phyloP scores from a whole-genome alignment of 2,888 invertebrate species.

The Platycnemis pennipes region DNA sequence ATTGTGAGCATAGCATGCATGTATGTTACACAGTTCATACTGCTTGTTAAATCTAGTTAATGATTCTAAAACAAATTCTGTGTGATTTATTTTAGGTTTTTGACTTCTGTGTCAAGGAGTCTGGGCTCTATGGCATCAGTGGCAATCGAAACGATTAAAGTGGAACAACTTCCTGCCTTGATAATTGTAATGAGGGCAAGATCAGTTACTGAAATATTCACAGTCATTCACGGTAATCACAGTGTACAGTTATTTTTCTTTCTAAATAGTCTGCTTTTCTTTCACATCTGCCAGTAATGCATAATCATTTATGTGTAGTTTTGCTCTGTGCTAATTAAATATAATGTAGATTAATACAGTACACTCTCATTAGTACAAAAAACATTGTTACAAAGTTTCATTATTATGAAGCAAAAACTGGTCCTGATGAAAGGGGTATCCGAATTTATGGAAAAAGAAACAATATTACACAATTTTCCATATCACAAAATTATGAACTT shows the following conservation, averaged over 20 bases:
- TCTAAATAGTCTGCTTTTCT: not conserved
- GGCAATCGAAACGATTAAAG: constrained; percentile 91
- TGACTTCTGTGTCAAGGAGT: constrained; percentile 87
- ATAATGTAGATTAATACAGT: too few species aligned
- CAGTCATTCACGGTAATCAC: constrained; percentile 90
- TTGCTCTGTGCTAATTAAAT: too few species aligned
- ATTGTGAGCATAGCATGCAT: too few species aligned
- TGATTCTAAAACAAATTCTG: not conserved
- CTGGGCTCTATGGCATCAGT: constrained; percentile 92
- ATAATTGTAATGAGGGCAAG: constrained; percentile 94
- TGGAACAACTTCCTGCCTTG: constrained; percentile 93
- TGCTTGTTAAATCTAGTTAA: not conserved
- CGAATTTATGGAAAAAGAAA: too few species aligned
- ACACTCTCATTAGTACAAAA: too few species aligned
- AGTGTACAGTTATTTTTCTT: not conserved
- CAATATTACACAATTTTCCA: too few species aligned
- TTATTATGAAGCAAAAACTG: too few species aligned
- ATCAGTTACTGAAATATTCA: constrained; percentile 93
- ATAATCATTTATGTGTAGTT: too few species aligned
- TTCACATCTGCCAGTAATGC: too few species aligned
- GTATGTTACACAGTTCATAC: not conserved
- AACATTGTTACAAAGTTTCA: too few species aligned
- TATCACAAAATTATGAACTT: too few species aligned
- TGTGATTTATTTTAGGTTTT: constrained; percentile 83
- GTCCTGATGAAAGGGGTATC: too few species aligned